phyloP scores from a whole-genome alignment of 2,113 vertebrate species.

The Desmodus rotundus region DNA sequence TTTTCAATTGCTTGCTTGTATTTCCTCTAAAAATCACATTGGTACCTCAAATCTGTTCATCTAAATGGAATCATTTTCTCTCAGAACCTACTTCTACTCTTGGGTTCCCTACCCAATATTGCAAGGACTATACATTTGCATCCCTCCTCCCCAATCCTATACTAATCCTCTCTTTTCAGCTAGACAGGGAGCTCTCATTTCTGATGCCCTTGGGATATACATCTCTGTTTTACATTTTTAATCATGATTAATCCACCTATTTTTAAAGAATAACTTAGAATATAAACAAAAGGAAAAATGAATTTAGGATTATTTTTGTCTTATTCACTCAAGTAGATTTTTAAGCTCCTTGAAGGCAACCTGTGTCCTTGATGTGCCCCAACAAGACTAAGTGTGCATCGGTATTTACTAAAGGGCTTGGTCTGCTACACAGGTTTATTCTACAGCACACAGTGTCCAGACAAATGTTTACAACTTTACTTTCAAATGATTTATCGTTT shows the following conservation, averaged over 20 bases:
- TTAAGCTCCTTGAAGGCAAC: background rate
- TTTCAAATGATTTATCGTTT: background rate
- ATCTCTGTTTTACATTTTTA: background rate
- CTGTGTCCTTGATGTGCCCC: background rate
- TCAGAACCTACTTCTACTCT: background rate
- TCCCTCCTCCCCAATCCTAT: background rate
- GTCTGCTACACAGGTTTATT: background rate
- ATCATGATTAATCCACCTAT: background rate
- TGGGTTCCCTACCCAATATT: background rate
- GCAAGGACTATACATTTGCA: background rate
- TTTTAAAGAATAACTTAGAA: background rate
- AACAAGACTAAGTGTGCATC: slow-evolving; percentile 1
- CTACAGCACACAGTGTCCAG: background rate
- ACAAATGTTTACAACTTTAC: slow-evolving; percentile 1
- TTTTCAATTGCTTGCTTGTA: background rate
- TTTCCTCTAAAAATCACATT: background rate
- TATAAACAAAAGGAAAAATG: slow-evolving; percentile 2
- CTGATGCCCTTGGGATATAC: background rate
- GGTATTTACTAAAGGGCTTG: background rate
- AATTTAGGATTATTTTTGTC: background rate
- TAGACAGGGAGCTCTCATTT: background rate
- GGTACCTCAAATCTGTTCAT: background rate
- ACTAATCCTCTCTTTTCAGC: background rate
- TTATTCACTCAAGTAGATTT: background rate
- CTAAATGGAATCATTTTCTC: background rate